Conservation (phyloP, 2,113 vertebrate genomes). For the Peromyscus californicus region DNA sequence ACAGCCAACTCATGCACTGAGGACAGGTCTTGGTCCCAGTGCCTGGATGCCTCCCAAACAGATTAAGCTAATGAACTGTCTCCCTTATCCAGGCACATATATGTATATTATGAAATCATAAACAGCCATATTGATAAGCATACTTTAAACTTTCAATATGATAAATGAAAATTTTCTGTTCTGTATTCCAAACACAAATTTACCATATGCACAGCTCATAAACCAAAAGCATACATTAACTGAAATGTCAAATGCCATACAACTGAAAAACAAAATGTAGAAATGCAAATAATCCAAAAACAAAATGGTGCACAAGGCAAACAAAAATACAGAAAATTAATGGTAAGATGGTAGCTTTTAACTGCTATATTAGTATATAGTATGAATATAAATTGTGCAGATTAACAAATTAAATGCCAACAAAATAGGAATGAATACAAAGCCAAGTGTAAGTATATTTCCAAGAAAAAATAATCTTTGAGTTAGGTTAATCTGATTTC, state of each 20-base stretch:
- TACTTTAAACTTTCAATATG: not conserved
- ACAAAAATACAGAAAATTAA: not conserved
- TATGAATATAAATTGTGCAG: not conserved
- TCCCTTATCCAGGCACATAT: too few relatives aligned
- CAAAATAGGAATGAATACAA: not conserved
- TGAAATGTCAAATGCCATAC: not conserved
- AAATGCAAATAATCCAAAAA: not conserved
- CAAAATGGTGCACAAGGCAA: not conserved
- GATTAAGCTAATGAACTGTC: too few relatives aligned
- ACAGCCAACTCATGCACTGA: too few relatives aligned
- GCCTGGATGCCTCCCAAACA: too few relatives aligned
- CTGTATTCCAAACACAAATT: not conserved
- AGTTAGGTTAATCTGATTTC: not conserved
- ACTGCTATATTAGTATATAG: not conserved
- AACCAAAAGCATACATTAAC: not conserved
- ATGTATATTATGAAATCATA: not conserved
- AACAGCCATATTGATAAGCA: not conserved
- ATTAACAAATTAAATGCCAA: not conserved
- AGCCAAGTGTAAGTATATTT: not conserved
- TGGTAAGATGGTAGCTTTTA: not conserved
- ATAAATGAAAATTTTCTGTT: not conserved
- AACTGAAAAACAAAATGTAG: not conserved
- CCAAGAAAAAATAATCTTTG: not conserved
- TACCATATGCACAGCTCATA: not conserved
- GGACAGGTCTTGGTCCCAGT: too few relatives aligned